Base-by-base conservation (phyloP, 2,113 vertebrate genomes). In the Lampris incognitus region DNA sequence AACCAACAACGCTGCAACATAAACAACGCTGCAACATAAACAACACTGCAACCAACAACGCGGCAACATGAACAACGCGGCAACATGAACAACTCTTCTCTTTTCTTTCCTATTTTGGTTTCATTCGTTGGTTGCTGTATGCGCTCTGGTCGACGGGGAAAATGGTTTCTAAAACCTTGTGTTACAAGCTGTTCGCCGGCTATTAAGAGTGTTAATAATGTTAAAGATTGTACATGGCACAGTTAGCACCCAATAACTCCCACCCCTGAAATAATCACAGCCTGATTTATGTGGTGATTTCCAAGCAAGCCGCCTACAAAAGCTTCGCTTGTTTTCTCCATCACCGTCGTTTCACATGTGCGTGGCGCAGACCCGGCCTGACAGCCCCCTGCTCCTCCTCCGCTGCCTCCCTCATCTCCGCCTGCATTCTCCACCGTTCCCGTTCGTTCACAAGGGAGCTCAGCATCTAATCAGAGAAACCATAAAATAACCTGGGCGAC, bases 231-330 rank as follows among this genome's bases (percentile, higher is more conserved):
- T 64, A 66, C 61, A 5, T 72, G 57, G 66, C 65, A 59, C 58
- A 3, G 39, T 88, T 78, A 83, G 73, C 83, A 85, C 85, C 82
- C 81, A 83, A 80, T 83, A 84, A 81, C 62, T 82, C 52, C 57
- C 61, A 69, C 76, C 80, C 81, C 78, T 74, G 49, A 74, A 78
- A 78, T 85, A 76, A 90, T 85, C 82, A 78, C 62, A 54, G 52
- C 55, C 71, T 81, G 76, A 87, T 79, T 87, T 66, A 81, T 80
- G 75, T 72, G 60, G 66, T 79, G 73, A 81, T 75, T 89, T 84
- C 66, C 57, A 36, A 69, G 9, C 51, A 77, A 63, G 36, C 66
- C 24, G 50, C 75, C 72, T 80, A 1, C 69, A 59, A 72, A 82
- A 75, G 77, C 65, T 69, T 42, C 55, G 71, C 75, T 79, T 81